Conservation (phyloP, 2,113 vertebrate genomes). For the Plectropomus leopardus region DNA sequence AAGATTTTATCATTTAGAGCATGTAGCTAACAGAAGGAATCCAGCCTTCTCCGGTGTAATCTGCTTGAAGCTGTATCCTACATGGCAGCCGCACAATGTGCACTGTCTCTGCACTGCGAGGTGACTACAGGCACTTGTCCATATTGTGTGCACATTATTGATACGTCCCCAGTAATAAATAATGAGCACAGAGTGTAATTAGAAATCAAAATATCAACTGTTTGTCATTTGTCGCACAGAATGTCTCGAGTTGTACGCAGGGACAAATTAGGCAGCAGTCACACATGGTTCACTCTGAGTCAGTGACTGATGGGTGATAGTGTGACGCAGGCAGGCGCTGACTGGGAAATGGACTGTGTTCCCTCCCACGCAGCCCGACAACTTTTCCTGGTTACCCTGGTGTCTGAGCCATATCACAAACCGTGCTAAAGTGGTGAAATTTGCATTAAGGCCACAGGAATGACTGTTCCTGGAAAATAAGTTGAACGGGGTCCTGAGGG, state of each 20-base stretch:
- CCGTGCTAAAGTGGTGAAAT: constrained; percentile 19
- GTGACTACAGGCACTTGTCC: constrained; percentile 53
- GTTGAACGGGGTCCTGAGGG: constrained; percentile 51
- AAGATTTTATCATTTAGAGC: constrained; percentile 77
- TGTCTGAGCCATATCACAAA: constrained; percentile 8
- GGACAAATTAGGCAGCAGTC: constrained; percentile 51
- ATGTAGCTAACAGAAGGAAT: constrained; percentile 72
- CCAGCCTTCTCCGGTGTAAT: constrained; percentile 64
- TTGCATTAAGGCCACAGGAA: constrained; percentile 43
- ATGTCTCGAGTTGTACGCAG: constrained; percentile 23
- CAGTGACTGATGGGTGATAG: constrained; percentile 59
- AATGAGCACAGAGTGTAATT: constrained; percentile 37
- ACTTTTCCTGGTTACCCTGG: constrained; percentile 41
- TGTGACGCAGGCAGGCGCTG: constrained; percentile 58
- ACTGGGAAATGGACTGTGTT: constrained; percentile 56
- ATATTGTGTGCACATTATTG: constrained; percentile 65
- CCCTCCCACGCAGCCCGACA: constrained; percentile 60
- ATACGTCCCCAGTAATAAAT: constrained; percentile 41
- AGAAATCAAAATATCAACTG: constrained; percentile 64
- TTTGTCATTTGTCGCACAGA: constrained; percentile 27
- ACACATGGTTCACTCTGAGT: constrained; percentile 64
- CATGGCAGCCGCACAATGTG: constrained; percentile 52
- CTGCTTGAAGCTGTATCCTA: constrained; percentile 58
- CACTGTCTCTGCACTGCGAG: constrained; percentile 35
- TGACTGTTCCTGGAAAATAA: constrained; percentile 55